These are phyloP conservation scores for Onychomys leucogaster DNA, from an alignment of 2,797 vertebrate species.

Conservation along the genomic window DNA sequence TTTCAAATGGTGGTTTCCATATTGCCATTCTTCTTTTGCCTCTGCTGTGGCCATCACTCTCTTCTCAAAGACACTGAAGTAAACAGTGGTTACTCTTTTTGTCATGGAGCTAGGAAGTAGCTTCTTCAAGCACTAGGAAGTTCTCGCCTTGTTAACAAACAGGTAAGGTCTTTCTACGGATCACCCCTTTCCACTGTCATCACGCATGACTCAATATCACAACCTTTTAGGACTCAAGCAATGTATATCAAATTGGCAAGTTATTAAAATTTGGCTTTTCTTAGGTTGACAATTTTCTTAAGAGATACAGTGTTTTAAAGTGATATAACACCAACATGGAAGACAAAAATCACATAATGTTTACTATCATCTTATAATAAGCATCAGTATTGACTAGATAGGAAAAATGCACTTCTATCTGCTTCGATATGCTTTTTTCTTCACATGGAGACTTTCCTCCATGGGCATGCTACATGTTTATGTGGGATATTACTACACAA, in stretches of 20 bases:
- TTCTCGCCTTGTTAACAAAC: background rate
- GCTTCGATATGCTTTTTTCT: background rate
- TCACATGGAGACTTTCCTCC: background rate
- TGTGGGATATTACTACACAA: background rate
- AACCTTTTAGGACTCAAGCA: constrained; percentile 1
- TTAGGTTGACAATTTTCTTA: background rate
- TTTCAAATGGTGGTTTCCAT: background rate
- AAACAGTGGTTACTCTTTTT: background rate
- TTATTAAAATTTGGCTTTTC: background rate
- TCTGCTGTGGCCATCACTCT: background rate
- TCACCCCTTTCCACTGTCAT: background rate
- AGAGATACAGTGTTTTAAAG: background rate
- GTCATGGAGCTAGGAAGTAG: background rate
- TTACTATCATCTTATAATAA: constrained; percentile 45
- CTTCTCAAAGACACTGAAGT: background rate
- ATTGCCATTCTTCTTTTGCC: too few relatives aligned
- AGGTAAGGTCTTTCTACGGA: background rate
- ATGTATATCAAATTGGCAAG: background rate
- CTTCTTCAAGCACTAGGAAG: background rate
- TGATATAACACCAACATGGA: background rate
- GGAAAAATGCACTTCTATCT: background rate
- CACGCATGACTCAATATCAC: constrained; percentile 8
- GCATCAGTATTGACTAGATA: background rate
- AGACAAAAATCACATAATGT: background rate
- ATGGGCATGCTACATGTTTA: background rate